Base-by-base conservation (phyloP, 2,113 vertebrate genomes). In the Esox niger region DNA sequence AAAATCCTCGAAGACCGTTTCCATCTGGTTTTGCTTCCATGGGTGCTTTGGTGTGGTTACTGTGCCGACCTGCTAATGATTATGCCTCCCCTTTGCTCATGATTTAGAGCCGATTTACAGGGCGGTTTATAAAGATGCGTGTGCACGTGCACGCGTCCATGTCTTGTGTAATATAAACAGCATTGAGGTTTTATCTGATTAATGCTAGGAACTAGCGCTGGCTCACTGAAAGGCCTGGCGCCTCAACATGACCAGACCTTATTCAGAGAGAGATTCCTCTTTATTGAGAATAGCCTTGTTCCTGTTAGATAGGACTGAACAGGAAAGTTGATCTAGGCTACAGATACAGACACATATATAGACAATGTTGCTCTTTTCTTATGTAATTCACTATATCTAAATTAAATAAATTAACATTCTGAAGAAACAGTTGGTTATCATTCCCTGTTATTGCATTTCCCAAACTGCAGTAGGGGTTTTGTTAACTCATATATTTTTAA, bases 21-120 rank as follows among this genome's bases (percentile, higher is more conserved):
- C 66, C 79, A 84, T 82, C 71, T 87, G 85, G 62, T 71, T 81
- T 60, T 84, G 71, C 69, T 88, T 80, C 67, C 54, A 63, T 56
- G 66, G 59, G 64, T 71, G 25, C 74, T 84, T 86, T 82, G 65
- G 64, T 87, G 82, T 77, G 79, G 75, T 73, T 79, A 72, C 67
- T 68, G 64, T 69, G 57, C 74, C 2, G 35, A 65, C 27, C 31
- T 57, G 64, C 79, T 77, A 73, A 79, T 77, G 73, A 85, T 76
- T 77, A 78, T 71, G 64, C 68, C 65, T 74, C n/a, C 54, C 38
- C 59, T 75, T 66, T 65, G 58, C 64, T 78, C 76, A 73, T 35
- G 71, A 77, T 76, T 72, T 69, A 71, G 55, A 65, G 17, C 69
- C 76, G 47, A 64, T 73, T 70, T 73, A 69, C 61, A 69, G 69